These are phyloP conservation scores for Embiotoca jacksoni DNA, from an alignment of 2,113 vertebrate species.

Conservation along the genomic window DNA sequence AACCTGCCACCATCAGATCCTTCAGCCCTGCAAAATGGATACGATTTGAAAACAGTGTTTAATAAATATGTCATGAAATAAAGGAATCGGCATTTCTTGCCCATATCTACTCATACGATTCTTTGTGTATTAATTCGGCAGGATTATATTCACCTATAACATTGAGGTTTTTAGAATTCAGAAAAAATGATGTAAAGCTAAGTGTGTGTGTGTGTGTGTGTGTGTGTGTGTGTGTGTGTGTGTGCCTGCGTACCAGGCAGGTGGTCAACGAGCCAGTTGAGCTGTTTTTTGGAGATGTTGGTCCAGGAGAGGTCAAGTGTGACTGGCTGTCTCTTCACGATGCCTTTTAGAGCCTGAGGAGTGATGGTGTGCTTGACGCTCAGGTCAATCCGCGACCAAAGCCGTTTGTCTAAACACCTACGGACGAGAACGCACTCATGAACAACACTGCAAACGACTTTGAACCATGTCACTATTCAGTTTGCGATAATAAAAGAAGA, in stretches of 20 bases:
- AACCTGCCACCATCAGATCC: slow-evolving; percentile 94
- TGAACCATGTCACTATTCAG: no score
- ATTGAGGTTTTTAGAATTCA: not conserved
- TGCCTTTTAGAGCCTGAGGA: slow-evolving; percentile 94
- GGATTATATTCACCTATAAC: not conserved
- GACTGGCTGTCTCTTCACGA: slow-evolving; percentile 96
- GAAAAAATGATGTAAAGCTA: not conserved
- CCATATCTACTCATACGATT: not conserved
- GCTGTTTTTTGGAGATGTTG: slow-evolving; percentile 98
- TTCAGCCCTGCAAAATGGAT: slow-evolving; percentile 88
- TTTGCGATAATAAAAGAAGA: no score
- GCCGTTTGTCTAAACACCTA: slow-evolving; percentile 97
- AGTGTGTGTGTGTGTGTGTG: no score
- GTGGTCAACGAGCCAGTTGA: slow-evolving; percentile 95
- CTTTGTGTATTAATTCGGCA: not conserved
- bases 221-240: not conserved
- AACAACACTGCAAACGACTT: not conserved
- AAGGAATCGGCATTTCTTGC: no score
- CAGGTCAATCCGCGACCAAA: slow-evolving; percentile 96
- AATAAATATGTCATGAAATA: not conserved
- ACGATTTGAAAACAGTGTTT: not conserved
- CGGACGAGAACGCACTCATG: not conserved
- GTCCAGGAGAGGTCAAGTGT: slow-evolving; percentile 98
- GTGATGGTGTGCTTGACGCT: slow-evolving; percentile 94
- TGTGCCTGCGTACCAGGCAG: slow-evolving; percentile 86